These are phyloP conservation scores for Heliconius ismenius DNA, from an alignment of 2,888 invertebrate species.

Conservation along the genomic window DNA sequence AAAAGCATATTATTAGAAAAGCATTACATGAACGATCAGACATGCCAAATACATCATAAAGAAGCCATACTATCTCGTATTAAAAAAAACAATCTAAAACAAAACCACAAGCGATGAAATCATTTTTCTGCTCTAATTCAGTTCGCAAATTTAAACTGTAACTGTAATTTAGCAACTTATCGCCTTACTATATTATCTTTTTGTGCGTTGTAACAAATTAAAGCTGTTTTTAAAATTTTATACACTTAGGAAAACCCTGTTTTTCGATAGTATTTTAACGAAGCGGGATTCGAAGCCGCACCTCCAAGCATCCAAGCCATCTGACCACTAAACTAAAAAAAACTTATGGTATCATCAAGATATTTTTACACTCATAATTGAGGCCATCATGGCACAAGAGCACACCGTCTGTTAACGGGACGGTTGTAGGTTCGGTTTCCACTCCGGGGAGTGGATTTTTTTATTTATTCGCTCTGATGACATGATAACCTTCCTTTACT, in stretches of 20 bases:
- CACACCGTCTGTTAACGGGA: too few relatives aligned
- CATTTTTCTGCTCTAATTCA: slow-evolving; percentile 15
- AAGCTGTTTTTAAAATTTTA: not conserved
- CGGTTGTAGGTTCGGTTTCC: too few relatives aligned
- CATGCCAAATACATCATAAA: not conserved
- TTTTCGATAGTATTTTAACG: too few relatives aligned
- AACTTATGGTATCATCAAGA: too few relatives aligned
- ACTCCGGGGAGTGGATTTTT: too few relatives aligned
- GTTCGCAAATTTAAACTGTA: slow-evolving; percentile 1
- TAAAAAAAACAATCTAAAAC: not conserved
- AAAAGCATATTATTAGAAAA: too few relatives aligned
- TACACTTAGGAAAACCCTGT: too few relatives aligned
- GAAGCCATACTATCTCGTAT: not conserved
- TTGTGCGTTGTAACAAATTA: not conserved
- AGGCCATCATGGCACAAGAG: not conserved
- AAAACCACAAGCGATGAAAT: slow-evolving; percentile 8
- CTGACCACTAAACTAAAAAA: too few relatives aligned
- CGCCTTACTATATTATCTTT: not conserved
- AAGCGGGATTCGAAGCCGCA: not conserved
- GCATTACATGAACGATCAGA: too few relatives aligned
- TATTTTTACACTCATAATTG: not conserved
- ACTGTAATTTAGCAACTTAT: slow-evolving; percentile 14
- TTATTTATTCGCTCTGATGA: too few relatives aligned
- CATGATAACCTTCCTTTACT: too few relatives aligned
- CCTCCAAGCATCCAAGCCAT: not conserved